Percentiles rank a stretch among this genome's conserved stretches.
phyloP scores from a whole-genome alignment of 2,888 invertebrate genomes.

The Podotricha telesiphe region DNA sequence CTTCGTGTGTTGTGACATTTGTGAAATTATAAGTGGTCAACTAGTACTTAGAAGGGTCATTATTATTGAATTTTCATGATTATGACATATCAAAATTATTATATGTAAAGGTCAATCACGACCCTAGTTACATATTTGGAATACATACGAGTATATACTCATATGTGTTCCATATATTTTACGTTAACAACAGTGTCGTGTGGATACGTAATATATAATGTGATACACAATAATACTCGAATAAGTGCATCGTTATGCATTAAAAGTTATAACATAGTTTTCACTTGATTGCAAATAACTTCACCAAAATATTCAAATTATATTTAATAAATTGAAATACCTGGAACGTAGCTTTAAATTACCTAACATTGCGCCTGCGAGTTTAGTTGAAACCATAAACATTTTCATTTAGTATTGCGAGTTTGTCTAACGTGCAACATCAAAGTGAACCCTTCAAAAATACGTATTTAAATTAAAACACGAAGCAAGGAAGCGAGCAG shows the following conservation, averaged over 20 bases:
- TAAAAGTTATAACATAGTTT: not conserved
- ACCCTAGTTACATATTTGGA: too few relatives aligned
- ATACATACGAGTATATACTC: too few relatives aligned
- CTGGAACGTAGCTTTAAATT: constrained; percentile 30
- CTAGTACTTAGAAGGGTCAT: too few relatives aligned
- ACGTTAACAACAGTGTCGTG: too few relatives aligned
- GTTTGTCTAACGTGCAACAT: constrained; percentile 44
- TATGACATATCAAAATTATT: too few relatives aligned
- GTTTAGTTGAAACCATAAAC: constrained; percentile 36
- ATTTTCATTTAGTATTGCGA: constrained; percentile 38
- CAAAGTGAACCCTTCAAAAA: constrained; percentile 46
- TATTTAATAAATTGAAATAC: constrained; percentile 12
- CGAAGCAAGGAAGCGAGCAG: constrained; percentile 39
- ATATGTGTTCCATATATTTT: too few relatives aligned
- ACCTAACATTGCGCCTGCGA: constrained; percentile 34
- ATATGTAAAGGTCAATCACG: too few relatives aligned
- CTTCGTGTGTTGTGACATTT: too few relatives aligned
- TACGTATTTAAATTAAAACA: constrained; percentile 46
- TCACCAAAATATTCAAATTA: not conserved
- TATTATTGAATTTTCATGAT: too few relatives aligned
- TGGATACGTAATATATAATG: too few relatives aligned
- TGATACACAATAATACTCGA: not conserved
- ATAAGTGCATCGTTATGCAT: not conserved
- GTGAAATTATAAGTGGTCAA: too few relatives aligned
- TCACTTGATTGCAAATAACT: not conserved